A percentile compares a stretch with the other conserved stretches of the same genome.
These are phyloP conservation scores for Drosophila hamatofila DNA, from an alignment of 2,888 invertebrate species.

Conservation along the genomic window DNA sequence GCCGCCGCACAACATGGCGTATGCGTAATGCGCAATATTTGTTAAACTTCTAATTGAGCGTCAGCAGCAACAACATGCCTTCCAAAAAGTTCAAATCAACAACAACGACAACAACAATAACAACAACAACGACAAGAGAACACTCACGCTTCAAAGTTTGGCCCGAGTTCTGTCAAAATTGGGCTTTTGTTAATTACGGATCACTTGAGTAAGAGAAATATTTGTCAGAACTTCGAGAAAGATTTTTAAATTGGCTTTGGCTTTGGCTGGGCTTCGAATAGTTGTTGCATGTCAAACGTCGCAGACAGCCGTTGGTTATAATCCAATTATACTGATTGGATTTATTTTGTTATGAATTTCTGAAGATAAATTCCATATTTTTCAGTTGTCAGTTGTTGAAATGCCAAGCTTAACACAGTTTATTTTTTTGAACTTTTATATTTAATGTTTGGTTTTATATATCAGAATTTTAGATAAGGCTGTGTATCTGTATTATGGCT, in stretches of 20 bases:
- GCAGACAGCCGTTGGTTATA: slow-evolving; percentile 7
- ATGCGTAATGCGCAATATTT: slow-evolving; percentile 46
- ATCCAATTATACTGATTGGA: slow-evolving; percentile 7
- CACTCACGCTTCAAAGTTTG: slow-evolving; percentile 2
- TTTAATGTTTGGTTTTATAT: neutral
- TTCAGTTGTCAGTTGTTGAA: neutral
- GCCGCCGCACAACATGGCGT: slow-evolving; percentile 42
- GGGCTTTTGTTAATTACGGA: slow-evolving; percentile 33
- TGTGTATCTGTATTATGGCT: too few species aligned
- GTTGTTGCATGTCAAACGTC: slow-evolving; percentile 22
- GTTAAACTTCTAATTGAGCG: slow-evolving; percentile 20
- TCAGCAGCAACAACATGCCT: neutral
- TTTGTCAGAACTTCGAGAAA: slow-evolving; percentile 16
- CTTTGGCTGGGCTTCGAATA: neutral
- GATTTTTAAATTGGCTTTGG: slow-evolving; percentile 25
- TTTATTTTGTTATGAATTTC: neutral
- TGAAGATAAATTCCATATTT: neutral
- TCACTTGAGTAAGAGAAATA: slow-evolving; percentile 20
- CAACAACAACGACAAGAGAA: neutral
- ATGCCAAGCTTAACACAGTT: neutral
- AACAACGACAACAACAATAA: neutral
- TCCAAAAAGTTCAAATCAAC: slow-evolving; percentile 13
- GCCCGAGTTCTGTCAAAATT: slow-evolving; percentile 19
- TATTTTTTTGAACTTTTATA: neutral
- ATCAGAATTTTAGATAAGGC: too few species aligned